A percentile compares a stretch with the other conserved stretches of the same genome.
phyloP scores from a whole-genome alignment of 2,113 vertebrate species.

The Garra rufa region DNA sequence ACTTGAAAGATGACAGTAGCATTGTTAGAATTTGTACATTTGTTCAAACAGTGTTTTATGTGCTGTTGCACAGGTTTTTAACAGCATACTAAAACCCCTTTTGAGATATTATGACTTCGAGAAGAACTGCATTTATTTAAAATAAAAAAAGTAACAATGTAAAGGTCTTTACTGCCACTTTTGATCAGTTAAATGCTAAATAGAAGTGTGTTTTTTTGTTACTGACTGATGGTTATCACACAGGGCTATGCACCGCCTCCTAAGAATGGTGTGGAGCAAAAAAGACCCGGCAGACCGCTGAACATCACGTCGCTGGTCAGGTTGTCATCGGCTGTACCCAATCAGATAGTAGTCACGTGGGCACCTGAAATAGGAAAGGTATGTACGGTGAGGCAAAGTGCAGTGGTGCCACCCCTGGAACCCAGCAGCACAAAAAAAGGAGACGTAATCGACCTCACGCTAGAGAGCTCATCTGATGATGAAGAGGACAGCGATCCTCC shows the following conservation, averaged over 20 bases:
- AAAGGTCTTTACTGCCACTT: not conserved
- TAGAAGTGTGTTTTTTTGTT: not conserved
- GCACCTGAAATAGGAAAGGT: constrained; percentile 98
- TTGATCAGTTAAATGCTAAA: not conserved
- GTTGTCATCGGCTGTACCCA: constrained; percentile 93
- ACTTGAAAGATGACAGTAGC: not conserved
- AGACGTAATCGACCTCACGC: constrained; percentile 92
- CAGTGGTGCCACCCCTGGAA: constrained; percentile 75
- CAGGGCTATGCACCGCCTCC: constrained; percentile 92
- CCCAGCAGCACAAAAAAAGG: constrained; percentile 84
- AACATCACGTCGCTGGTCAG: constrained; percentile 96
- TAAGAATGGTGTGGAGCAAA: constrained; percentile 98
- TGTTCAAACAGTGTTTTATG: not conserved
- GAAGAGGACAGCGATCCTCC: constrained; percentile 79
- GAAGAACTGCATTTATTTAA: not conserved
- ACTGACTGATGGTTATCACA: constrained; percentile 20
- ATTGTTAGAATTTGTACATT: not conserved
- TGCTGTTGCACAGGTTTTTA: not conserved
- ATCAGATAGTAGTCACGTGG: constrained; percentile 97
- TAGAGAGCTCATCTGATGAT: constrained; percentile 91
- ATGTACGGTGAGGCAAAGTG: constrained; percentile 76
- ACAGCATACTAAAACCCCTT: not conserved
- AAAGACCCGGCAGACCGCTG: constrained; percentile 89
- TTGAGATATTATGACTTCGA: not conserved
- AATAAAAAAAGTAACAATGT: not conserved